Conservation (phyloP, 1,140 invertebrate genomes). For the Camponotus pennsylvanicus region DNA sequence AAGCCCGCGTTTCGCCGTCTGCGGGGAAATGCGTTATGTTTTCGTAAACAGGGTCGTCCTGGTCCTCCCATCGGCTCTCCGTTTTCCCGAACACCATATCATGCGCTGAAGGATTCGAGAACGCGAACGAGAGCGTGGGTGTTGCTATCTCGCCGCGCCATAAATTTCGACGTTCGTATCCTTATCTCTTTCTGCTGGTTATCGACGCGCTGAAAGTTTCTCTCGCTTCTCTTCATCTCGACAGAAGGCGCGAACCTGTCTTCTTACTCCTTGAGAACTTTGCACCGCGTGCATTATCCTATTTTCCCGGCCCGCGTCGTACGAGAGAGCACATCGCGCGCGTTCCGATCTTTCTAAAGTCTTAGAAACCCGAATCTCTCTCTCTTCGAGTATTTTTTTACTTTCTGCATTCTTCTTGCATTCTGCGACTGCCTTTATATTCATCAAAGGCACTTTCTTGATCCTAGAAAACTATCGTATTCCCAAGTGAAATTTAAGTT, state of each 20-base stretch:
- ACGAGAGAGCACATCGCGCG: constrained; percentile 1
- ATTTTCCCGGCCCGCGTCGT: constrained; percentile 25
- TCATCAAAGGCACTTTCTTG: neutral
- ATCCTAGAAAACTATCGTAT: neutral
- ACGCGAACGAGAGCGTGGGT: neutral
- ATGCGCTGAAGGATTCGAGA: constrained; percentile 37
- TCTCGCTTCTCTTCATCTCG: constrained; percentile 3
- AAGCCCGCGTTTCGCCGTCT: constrained; percentile 5
- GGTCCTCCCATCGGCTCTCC: neutral
- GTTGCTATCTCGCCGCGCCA: constrained; percentile 44
- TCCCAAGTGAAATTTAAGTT: neutral
- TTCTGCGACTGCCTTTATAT: neutral
- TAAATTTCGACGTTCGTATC: constrained; percentile 46
- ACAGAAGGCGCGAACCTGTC: constrained; percentile 17
- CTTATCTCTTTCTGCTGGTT: constrained; percentile 15
- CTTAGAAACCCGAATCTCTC: constrained; percentile 20
- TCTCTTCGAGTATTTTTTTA: neutral
- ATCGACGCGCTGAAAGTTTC: constrained; percentile 56
- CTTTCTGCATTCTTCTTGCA: constrained; percentile 16
- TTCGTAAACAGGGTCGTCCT: constrained; percentile 43
- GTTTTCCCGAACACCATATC: constrained; percentile 8
- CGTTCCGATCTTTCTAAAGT: constrained; percentile 33
- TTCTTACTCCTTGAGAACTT: constrained; percentile 42
- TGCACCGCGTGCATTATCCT: constrained; percentile 49
- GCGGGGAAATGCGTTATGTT: constrained; percentile 50